Evolutionary conservation across 1,140 invertebrate species (phyloP).

Genomic region (Zophobas morio): DNA sequence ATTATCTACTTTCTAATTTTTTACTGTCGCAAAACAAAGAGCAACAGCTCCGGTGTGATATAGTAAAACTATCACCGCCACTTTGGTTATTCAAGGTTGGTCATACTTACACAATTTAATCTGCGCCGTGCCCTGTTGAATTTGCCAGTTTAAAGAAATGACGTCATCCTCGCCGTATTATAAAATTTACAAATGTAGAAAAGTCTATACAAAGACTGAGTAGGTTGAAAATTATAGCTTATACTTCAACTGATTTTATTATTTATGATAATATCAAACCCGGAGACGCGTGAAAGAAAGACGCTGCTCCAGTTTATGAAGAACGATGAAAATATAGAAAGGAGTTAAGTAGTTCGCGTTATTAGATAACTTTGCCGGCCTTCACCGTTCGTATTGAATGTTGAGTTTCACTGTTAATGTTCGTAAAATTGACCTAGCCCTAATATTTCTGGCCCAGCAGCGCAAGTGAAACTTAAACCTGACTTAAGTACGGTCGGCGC

Average conservation of each 20-base stretch:
- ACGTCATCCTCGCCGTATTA: slow-evolving; percentile 18
- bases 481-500: too few relatives aligned
- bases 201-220: not conserved
- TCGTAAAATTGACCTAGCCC: slow-evolving; percentile 18
- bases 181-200: not conserved
- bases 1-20: not conserved
- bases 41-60: not conserved
- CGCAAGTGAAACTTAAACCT: not conserved
- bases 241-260: not conserved
- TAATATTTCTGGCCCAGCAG: slow-evolving; percentile 10
- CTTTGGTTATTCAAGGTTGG: slow-evolving; percentile 1
- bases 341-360: slow-evolving; percentile 11
- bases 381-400: slow-evolving; percentile 25
- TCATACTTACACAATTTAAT: slow-evolving; percentile 2
- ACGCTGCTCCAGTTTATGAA: slow-evolving; percentile 9
- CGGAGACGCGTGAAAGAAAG: not conserved
- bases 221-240: slow-evolving; percentile 27
- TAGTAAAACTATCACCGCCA: not conserved
- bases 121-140: slow-evolving; percentile 9
- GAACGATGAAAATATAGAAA: slow-evolving; percentile 31
- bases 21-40: not conserved
- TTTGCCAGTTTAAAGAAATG: slow-evolving; percentile 18
- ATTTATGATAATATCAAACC: not conserved
- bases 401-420: slow-evolving; percentile 26
- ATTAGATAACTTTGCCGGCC: slow-evolving; percentile 34